phyloP scores from a whole-genome alignment of 2,113 vertebrate genomes.

The Sorex fumeus region DNA sequence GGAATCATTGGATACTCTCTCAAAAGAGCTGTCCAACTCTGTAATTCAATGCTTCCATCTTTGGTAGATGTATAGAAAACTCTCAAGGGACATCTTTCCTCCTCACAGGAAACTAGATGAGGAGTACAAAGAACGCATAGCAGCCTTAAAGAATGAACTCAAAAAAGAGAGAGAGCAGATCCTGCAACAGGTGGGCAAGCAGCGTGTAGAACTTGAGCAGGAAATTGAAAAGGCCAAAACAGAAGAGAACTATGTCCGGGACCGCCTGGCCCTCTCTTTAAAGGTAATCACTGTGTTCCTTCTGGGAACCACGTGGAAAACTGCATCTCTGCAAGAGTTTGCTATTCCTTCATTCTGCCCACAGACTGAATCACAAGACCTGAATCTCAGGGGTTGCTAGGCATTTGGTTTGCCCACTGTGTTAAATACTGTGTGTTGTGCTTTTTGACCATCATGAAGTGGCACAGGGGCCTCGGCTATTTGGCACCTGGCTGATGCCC shows the following conservation, averaged over 20 bases:
- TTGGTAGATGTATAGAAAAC: background rate
- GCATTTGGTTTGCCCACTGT: background rate
- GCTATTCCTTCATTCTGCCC: too few species aligned
- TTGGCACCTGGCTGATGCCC: background rate
- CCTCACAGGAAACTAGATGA: constrained; percentile 94
- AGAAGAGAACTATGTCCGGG: constrained; percentile 93
- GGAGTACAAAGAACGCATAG: constrained; percentile 93
- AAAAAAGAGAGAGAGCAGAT: constrained; percentile 93
- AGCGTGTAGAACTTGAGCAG: constrained; percentile 92
- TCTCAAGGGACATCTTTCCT: background rate
- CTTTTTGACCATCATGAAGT: background rate
- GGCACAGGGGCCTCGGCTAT: background rate
- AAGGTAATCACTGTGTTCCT: constrained; percentile 89
- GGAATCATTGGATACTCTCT: background rate
- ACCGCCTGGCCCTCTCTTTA: constrained; percentile 93
- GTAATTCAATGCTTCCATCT: background rate
- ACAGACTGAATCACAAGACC: too few species aligned
- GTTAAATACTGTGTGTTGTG: background rate
- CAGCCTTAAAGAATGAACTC: constrained; percentile 90
- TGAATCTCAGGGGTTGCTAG: background rate
- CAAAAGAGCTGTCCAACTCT: background rate
- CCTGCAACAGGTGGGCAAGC: constrained; percentile 93
- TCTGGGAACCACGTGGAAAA: background rate
- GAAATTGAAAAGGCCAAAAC: constrained; percentile 93
- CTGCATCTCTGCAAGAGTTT: background rate